Conservation (phyloP, 2,888 invertebrate species). For the Eristalis tenax region DNA sequence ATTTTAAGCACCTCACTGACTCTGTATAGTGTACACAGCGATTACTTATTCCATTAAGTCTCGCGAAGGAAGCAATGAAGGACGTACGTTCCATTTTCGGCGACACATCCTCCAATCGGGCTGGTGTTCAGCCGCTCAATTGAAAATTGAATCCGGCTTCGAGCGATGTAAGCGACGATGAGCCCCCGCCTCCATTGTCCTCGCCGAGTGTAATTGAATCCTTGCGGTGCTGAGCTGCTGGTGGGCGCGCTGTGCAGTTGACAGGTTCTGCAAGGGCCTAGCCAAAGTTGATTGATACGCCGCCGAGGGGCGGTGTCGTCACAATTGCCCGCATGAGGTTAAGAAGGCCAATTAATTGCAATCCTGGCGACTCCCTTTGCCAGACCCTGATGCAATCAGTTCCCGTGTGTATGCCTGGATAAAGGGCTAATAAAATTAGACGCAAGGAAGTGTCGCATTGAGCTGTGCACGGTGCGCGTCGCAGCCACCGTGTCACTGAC, state of each 20-base stretch:
- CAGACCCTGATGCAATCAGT: conserved; percentile 52
- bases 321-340: conserved; percentile 55
- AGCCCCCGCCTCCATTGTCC: conserved; percentile 47
- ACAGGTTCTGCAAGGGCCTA: conserved; percentile 47
- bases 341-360: conserved; percentile 67
- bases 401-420: conserved; percentile 14
- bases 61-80: conserved; percentile 32
- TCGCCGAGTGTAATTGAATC: conserved; percentile 60
- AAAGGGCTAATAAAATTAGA: conserved; percentile 64
- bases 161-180: conserved; percentile 11
- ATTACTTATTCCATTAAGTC: conserved; percentile 71
- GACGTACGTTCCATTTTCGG: conserved; percentile 46
- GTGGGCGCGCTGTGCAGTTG: conserved; percentile 48
- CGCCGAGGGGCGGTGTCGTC: conserved; percentile 23
- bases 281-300: conserved; percentile 41
- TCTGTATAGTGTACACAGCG: conserved; percentile 47
- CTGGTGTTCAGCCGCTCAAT: conserved; percentile 34
- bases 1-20: conserved; percentile 69
- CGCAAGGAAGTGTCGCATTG: conserved; percentile 63
- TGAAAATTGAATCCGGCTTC: conserved; percentile 56
- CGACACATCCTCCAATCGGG: conserved; percentile 40
- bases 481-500: not conserved
- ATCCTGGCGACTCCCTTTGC: not conserved
- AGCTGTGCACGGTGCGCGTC: not conserved
- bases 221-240: conserved; percentile 45